phyloP scores from a whole-genome alignment of 2,797 vertebrate genomes.

The Gymnothorax reevesii region DNA sequence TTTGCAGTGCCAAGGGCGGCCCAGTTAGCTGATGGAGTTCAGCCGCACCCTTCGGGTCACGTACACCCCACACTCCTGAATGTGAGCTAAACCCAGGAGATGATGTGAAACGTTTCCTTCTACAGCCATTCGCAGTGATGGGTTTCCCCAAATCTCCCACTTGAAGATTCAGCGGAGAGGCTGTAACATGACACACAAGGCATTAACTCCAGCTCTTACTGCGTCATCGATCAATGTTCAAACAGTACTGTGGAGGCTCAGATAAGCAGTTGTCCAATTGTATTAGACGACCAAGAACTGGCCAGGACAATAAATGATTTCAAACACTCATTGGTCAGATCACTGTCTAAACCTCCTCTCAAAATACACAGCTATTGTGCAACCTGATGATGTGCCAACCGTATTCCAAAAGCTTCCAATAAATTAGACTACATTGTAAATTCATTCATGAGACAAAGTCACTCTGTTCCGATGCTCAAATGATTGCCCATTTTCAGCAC shows the following conservation, averaged over 20 bases:
- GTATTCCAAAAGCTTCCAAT: no score
- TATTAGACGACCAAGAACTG: no score
- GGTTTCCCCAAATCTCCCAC: not conserved
- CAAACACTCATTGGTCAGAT: no score
- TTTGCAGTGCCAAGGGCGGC: slow-evolving; percentile 52
- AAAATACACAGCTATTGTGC: no score
- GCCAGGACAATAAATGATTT: no score
- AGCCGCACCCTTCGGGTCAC: slow-evolving; percentile 45
- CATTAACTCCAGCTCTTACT: slow-evolving; percentile 13
- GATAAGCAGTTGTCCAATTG: no score
- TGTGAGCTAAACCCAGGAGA: slow-evolving; percentile 43
- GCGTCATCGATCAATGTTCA: slow-evolving; percentile 10
- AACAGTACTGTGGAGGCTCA: not conserved
- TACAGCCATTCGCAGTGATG: not conserved
- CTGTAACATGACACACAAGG: slow-evolving; percentile 19
- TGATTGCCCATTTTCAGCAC: no score
- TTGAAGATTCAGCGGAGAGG: not conserved
- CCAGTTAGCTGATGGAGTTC: slow-evolving; percentile 54
- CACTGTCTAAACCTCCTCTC: no score
- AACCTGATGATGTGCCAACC: no score
- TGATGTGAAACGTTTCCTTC: not conserved
- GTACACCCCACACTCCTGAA: slow-evolving; percentile 45
- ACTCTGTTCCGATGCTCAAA: no score
- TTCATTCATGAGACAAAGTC: no score
- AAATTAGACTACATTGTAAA: no score